phyloP scores from a whole-genome alignment of 2,113 vertebrate genomes.

The Bubo scandiacus region DNA sequence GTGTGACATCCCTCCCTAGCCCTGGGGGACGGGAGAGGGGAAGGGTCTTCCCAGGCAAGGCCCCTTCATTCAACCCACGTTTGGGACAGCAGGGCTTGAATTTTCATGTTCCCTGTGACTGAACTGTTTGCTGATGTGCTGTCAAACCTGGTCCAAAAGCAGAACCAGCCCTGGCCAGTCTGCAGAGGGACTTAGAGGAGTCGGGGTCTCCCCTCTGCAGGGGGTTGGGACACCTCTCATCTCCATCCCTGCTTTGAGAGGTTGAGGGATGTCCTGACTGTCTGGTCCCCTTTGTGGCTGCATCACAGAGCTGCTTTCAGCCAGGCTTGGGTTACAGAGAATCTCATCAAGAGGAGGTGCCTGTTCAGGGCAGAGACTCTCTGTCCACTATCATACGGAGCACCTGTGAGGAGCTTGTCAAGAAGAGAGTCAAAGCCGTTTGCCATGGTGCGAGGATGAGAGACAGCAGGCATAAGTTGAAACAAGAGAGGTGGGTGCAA shows the following conservation, averaged over 20 bases:
- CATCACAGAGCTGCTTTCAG: not conserved
- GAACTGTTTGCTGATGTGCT: not conserved
- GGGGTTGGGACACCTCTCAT: not conserved
- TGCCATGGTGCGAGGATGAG: not conserved
- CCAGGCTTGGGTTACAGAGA: not conserved
- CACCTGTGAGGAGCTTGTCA: not conserved
- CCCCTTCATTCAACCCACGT: not conserved
- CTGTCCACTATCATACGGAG: not conserved
- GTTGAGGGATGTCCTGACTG: not conserved
- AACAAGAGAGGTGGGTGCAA: not conserved
- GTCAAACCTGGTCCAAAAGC: not conserved
- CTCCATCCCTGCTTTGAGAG: not conserved
- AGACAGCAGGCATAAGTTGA: not conserved
- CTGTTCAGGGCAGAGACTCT: not conserved
- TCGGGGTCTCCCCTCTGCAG: not conserved
- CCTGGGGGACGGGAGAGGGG: not conserved
- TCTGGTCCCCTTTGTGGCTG: not conserved
- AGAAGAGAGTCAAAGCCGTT: not conserved
- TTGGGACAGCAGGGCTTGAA: not conserved
- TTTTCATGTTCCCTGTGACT: not conserved
- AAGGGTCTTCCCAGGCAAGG: not conserved
- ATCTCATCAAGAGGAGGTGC: not conserved
- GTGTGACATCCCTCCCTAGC: not conserved
- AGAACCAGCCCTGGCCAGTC: not conserved
- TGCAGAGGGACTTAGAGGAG: not conserved